A percentile compares a stretch with the other conserved stretches of the same genome.
phyloP scores from a whole-genome alignment of 92 coral and sea anemone genomes.

The Bergia puertoricense region DNA sequence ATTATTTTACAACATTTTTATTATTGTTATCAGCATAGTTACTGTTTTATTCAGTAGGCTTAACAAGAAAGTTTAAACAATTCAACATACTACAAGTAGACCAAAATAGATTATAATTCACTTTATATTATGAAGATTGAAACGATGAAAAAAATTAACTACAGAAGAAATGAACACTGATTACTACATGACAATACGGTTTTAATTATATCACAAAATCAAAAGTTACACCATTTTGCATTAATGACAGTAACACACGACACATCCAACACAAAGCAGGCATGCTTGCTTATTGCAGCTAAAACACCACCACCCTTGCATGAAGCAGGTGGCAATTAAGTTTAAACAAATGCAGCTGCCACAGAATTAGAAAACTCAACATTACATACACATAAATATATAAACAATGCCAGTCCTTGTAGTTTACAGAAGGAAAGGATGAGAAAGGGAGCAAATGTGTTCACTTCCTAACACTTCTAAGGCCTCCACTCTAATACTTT shows the following conservation, averaged over 20 bases:
- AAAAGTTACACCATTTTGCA: neutral
- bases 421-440: neutral
- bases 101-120: neutral
- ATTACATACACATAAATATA: neutral
- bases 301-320: neutral
- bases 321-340: neutral
- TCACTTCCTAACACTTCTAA: neutral
- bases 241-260: neutral
- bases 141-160: neutral
- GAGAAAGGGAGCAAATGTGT: neutral
- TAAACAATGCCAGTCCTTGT: neutral
- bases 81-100: neutral
- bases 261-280: neutral
- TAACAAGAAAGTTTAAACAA: neutral
- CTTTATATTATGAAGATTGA: neutral
- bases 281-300: neutral
- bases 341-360: constrained; percentile 3
- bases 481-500: too few species aligned
- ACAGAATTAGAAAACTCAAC: neutral
- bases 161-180: too few species aligned
- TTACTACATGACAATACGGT: neutral
- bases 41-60: neutral
- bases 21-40: neutral
- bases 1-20: neutral
- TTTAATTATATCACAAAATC: neutral